phyloP scores from a whole-genome alignment of 1,140 invertebrate genomes.

The Ostrea edulis region DNA sequence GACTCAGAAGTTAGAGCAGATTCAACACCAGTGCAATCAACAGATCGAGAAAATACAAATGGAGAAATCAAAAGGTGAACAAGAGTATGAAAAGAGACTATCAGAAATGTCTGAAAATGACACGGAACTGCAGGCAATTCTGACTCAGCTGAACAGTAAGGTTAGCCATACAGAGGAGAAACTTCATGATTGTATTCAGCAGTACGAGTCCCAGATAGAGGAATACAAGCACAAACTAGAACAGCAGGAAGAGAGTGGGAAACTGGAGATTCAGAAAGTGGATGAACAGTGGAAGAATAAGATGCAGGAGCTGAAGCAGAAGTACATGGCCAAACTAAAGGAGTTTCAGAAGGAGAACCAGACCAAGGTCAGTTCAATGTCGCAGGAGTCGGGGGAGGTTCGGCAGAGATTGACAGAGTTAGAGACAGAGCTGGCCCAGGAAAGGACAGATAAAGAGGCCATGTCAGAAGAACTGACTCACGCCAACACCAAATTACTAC shows the following conservation, averaged over 20 bases:
- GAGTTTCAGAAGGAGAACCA: constrained; percentile 66
- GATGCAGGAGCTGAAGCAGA: constrained; percentile 73
- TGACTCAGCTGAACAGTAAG: constrained; percentile 72
- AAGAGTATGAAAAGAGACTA: constrained; percentile 61
- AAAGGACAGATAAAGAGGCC: constrained; percentile 65
- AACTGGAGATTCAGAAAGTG: constrained; percentile 68
- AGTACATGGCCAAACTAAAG: constrained; percentile 58
- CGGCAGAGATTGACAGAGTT: constrained; percentile 25
- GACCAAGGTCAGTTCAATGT: constrained; percentile 55
- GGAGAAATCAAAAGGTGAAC: constrained; percentile 34
- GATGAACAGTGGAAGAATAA: constrained; percentile 71
- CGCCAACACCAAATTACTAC: constrained; percentile 72
- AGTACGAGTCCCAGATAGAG: constrained; percentile 74
- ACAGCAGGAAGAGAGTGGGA: constrained; percentile 66
- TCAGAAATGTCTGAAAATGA: constrained; percentile 66
- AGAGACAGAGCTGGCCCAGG: constrained; percentile 52
- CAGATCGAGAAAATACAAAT: constrained; percentile 47
- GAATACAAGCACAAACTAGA: constrained; percentile 74
- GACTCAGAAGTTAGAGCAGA: constrained; percentile 42
- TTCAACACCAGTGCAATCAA: constrained; percentile 43
- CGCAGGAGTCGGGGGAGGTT: constrained; percentile 46
- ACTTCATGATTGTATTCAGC: constrained; percentile 72
- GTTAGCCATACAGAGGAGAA: constrained; percentile 70
- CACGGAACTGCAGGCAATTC: constrained; percentile 69
- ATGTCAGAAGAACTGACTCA: constrained; percentile 68